A percentile compares a stretch with the other conserved stretches of the same genome.
phyloP scores from a whole-genome alignment of 2,888 invertebrate genomes.

The Sisyra nigra region DNA sequence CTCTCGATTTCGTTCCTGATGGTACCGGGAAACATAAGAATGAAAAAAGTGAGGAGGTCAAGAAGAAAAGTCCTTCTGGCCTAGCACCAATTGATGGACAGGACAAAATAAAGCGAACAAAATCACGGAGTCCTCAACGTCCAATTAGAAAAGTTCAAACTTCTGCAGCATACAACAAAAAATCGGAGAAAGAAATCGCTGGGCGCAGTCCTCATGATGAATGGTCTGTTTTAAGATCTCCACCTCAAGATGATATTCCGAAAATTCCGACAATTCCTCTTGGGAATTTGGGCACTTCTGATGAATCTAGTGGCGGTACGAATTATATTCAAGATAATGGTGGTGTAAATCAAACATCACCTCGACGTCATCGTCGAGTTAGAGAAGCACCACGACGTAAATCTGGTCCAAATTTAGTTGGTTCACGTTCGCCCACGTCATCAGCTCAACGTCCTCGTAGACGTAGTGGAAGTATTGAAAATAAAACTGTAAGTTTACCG shows the following conservation, averaged over 20 bases:
- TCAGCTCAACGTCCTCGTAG: slow-evolving; percentile 23
- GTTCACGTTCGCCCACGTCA: slow-evolving; percentile 37
- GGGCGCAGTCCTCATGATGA: slow-evolving; percentile 22
- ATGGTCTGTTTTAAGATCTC: slow-evolving; percentile 20
- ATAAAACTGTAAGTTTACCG: slow-evolving; percentile 34
- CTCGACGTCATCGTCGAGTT: slow-evolving; percentile 29
- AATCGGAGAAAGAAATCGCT: slow-evolving; percentile 18
- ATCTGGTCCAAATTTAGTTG: slow-evolving; percentile 33
- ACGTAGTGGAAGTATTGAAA: slow-evolving; percentile 17
- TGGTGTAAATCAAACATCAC: slow-evolving; percentile 24
- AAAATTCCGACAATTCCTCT: slow-evolving; percentile 7
- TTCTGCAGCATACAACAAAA: slow-evolving; percentile 21
- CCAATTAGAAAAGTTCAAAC: slow-evolving; percentile 11
- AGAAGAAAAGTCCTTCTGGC: slow-evolving; percentile 4
- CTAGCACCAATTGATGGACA: background rate
- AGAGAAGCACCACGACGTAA: slow-evolving; percentile 51
- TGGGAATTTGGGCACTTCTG: slow-evolving; percentile 20
- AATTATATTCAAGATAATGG: slow-evolving; percentile 10
- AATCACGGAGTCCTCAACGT: slow-evolving; percentile 20
- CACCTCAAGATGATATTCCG: slow-evolving; percentile 10
- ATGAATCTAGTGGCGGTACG: slow-evolving; percentile 28
- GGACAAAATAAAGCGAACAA: slow-evolving; percentile 24
- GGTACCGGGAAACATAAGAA: slow-evolving; percentile 12
- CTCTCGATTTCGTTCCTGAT: slow-evolving; percentile 48
- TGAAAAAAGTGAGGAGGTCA: slow-evolving; percentile 11